Conservation (phyloP, 1,140 invertebrate genomes). For the Pemphigus obesinymphae region DNA sequence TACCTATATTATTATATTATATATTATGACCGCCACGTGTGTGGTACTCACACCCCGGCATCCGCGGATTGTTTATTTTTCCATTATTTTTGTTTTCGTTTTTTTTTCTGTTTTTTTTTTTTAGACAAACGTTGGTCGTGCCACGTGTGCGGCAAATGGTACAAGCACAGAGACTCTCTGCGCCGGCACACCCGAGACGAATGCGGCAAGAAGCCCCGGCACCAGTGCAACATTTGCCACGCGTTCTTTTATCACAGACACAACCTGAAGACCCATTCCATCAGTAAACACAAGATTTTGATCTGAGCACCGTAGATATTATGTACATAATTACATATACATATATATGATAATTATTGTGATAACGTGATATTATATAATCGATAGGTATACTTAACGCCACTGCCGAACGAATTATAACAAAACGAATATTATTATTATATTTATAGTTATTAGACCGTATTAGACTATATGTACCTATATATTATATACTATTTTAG, state of each 20-base stretch:
- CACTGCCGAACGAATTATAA: not conserved
- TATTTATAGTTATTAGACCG: too few species aligned
- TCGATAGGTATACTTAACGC: not conserved
- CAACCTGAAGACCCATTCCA: conserved; percentile 25
- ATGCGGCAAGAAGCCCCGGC: conserved; percentile 51
- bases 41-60: too few species aligned
- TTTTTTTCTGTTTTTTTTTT: not conserved
- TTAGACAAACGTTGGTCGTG: not conserved
- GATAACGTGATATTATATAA: too few species aligned
- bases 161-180: conserved; percentile 54
- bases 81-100: not conserved
- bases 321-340: not conserved
- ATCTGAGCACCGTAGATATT: not conserved
- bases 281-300: conserved; percentile 35
- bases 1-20: not conserved
- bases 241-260: conserved; percentile 39
- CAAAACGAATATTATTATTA: too few species aligned
- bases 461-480: too few species aligned
- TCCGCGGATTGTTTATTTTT: not conserved
- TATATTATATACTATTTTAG: too few species aligned
- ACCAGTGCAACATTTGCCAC: conserved; percentile 31
- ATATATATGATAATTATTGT: not conserved
- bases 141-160: conserved; percentile 48
- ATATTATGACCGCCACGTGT: not conserved
- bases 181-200: conserved; percentile 59